Evolutionary conservation across 1,140 invertebrate genomes (phyloP), one percentile per base, ranked within the genome.

Genomic region (Calephelis virginiensis): DNA sequence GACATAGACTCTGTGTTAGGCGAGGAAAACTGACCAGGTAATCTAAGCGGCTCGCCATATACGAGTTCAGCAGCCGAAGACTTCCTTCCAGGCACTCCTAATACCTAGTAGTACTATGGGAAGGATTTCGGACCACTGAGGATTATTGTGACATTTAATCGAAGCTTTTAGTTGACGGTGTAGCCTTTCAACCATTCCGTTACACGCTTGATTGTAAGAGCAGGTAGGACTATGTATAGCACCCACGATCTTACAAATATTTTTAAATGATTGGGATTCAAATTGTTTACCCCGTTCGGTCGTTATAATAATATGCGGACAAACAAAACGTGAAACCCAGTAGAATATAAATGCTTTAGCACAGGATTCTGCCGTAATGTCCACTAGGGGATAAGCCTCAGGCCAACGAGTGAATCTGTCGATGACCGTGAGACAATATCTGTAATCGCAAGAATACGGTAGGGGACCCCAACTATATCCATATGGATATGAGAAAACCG

Each of bases 91-190:
- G 14, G 46, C 67, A 10, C 78, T 73, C 38, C 90, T 45, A 1
- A 92, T 72, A 3, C 91, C 91, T 0, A 92, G 71, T 0, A 93
- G 70, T 8, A 92, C 83, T 1, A 83, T 67, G 2, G 90, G 86
- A 11, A 93, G 72, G 4, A 66, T 17, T 40, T 83, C 74, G 4
- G 73, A 71, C 89, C 90, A 92, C 8, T 63, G 40, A 14, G 43
- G 66, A 8, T 53, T 68, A 6, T 71, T 40, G 61, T 81, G 76
- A 14, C 82, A 88, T 47, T n/a, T 80, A 13, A 90, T 17, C 6
- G 70, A 69, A 0, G 72, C 69, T 56, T 74, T 77, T 0, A 75
- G 53, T 43, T 71, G 69, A 2, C 90, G 69, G 63, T 92, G 91
- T 48, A 83, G 81, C 3, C 90, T 38, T 81, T 73, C 73, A 9